These are phyloP conservation scores for Liposcelis brunnea DNA, from an alignment of 2,888 invertebrate species.

Conservation along the genomic window DNA sequence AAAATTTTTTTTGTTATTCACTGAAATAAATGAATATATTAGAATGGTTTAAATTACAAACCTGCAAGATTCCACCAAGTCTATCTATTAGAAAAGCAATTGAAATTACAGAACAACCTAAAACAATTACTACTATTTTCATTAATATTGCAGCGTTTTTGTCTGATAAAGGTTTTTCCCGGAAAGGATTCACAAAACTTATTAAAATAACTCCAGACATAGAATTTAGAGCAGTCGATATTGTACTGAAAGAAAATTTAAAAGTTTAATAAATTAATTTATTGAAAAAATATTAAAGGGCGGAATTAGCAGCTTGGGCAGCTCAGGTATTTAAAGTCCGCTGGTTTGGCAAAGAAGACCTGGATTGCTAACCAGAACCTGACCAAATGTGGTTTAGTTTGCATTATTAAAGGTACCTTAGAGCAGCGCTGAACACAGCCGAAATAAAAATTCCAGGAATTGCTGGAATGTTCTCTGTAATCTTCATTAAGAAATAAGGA, in stretches of 20 bases:
- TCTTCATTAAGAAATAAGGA: conserved; percentile 68
- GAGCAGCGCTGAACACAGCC: conserved; percentile 70
- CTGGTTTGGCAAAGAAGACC: no score
- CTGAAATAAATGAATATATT: neutral
- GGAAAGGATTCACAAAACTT: conserved; percentile 54
- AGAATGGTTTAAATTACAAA: conserved; percentile 14
- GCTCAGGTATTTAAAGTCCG: no score
- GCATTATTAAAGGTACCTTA: conserved; percentile 46
- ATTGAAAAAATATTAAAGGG: neutral
- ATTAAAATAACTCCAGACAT: conserved; percentile 65
- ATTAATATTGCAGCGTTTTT: conserved; percentile 46
- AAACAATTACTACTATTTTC: conserved; percentile 49
- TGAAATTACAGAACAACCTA: conserved; percentile 45
- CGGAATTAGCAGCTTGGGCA: no score
- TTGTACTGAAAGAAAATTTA: conserved; percentile 39
- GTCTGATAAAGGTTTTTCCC: conserved; percentile 43
- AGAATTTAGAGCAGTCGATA: conserved; percentile 65
- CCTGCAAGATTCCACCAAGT: conserved; percentile 42
- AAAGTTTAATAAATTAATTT: neutral
- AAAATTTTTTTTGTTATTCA: neutral
- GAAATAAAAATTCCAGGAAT: conserved; percentile 72
- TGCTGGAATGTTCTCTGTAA: conserved; percentile 52
- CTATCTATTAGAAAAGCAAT: conserved; percentile 54
- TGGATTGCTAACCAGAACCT: no score
- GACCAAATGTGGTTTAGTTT: no score